Percentiles rank a stretch among this genome's conserved stretches.
phyloP scores from a whole-genome alignment of 2,888 invertebrate genomes.

The Cryptus armator region DNA sequence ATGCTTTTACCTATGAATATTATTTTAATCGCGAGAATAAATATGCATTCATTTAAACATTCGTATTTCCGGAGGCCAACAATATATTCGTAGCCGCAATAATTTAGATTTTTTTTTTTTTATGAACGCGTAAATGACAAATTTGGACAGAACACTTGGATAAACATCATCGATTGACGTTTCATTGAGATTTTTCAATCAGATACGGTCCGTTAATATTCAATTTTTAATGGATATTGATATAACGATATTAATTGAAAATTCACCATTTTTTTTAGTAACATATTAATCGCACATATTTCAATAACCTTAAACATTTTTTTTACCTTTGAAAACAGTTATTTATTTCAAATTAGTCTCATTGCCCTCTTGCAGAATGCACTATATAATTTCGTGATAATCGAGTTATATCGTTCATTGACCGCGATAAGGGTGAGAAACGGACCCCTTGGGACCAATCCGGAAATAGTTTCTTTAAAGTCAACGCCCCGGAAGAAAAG shows the following conservation, averaged over 20 bases:
- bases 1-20: too few species aligned
- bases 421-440: neutral
- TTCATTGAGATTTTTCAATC: neutral
- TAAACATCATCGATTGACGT: neutral
- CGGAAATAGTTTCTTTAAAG: constrained; percentile 3
- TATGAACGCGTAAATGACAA: too few species aligned
- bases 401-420: neutral
- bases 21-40: too few species aligned
- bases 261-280: neutral
- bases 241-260: too few species aligned
- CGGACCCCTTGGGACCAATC: neutral
- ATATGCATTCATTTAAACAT: too few species aligned
- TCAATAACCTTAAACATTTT: neutral
- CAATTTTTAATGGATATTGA: too few species aligned
- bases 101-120: too few species aligned
- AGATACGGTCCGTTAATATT: too few species aligned
- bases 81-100: too few species aligned
- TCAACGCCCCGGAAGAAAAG: constrained; percentile 15
- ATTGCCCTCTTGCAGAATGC: neutral
- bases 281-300: neutral
- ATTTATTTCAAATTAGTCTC: neutral
- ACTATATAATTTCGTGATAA: neutral
- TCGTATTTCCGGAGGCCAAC: too few species aligned
- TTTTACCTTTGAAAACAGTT: neutral
- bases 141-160: too few species aligned